Evolutionary conservation across 2,113 vertebrate genomes (phyloP).

Genomic region (Mus pahari): DNA sequence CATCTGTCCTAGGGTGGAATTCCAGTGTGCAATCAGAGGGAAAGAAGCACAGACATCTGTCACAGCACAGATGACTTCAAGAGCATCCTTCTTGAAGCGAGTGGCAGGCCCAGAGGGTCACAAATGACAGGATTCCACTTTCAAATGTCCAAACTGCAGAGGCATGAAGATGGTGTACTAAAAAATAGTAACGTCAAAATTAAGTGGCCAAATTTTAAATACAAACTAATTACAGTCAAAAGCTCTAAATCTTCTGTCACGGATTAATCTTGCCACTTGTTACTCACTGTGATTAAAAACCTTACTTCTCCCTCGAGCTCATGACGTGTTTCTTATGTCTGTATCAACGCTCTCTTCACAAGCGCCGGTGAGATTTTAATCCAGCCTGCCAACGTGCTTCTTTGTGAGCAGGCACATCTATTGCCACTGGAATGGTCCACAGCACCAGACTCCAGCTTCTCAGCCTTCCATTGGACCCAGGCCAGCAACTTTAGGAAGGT

Average conservation of each 20-base stretch:
- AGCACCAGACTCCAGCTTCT: background rate
- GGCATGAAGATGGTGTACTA: background rate
- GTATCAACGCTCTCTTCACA: too few relatives aligned
- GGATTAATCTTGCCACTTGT: too few relatives aligned
- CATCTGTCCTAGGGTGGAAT: background rate
- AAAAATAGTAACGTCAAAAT: constrained; percentile 19
- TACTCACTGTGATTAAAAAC: too few relatives aligned
- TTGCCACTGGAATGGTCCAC: too few relatives aligned
- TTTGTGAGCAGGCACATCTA: background rate
- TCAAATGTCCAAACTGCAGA: background rate
- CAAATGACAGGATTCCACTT: background rate
- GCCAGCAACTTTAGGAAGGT: background rate
- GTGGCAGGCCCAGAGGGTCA: background rate
- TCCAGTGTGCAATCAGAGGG: background rate
- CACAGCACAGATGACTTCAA: background rate
- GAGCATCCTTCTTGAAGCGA: background rate
- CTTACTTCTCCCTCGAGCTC: too few relatives aligned
- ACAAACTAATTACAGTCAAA: too few relatives aligned
- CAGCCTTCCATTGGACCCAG: background rate
- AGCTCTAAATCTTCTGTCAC: too few relatives aligned
- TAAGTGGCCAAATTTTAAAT: background rate
- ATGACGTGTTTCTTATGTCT: too few relatives aligned
- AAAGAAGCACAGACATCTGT: background rate
- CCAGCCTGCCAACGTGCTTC: background rate
- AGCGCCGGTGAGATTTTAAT: too few relatives aligned